Percentiles rank a stretch among this genome's conserved stretches.
These are phyloP conservation scores for Periparus ater DNA, from an alignment of 2,797 vertebrate species.

Conservation along the genomic window DNA sequence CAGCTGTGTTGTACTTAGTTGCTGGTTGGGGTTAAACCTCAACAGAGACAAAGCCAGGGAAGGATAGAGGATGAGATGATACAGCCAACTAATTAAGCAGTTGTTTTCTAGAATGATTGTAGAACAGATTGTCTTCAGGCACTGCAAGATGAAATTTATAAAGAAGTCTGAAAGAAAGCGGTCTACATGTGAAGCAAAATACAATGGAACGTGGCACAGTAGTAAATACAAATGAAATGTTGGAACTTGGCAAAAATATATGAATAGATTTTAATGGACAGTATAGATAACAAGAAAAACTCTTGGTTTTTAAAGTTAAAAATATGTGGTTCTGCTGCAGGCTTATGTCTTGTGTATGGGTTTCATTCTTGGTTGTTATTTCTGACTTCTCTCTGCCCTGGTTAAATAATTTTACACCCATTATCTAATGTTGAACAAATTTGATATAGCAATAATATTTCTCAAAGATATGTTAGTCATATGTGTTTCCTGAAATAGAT, in stretches of 20 bases:
- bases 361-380: neutral
- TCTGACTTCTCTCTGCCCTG: neutral
- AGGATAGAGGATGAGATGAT: neutral
- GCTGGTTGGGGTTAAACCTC: neutral
- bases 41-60: neutral
- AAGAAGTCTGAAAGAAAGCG: neutral
- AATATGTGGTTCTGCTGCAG: neutral
- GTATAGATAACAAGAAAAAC: neutral
- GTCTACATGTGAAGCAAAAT: neutral
- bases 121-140: neutral
- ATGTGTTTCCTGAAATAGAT: neutral
- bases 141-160: neutral
- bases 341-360: neutral
- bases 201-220: neutral
- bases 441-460: neutral
- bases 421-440: neutral
- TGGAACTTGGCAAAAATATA: neutral
- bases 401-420: neutral
- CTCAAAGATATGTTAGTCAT: neutral
- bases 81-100: constrained; percentile 24
- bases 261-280: neutral
- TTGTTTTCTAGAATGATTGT: neutral
- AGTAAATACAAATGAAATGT: neutral
- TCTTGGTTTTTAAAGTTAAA: neutral
- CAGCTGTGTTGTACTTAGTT: neutral